phyloP scores from a whole-genome alignment of 2,797 vertebrate species.

The Natrix natrix region DNA sequence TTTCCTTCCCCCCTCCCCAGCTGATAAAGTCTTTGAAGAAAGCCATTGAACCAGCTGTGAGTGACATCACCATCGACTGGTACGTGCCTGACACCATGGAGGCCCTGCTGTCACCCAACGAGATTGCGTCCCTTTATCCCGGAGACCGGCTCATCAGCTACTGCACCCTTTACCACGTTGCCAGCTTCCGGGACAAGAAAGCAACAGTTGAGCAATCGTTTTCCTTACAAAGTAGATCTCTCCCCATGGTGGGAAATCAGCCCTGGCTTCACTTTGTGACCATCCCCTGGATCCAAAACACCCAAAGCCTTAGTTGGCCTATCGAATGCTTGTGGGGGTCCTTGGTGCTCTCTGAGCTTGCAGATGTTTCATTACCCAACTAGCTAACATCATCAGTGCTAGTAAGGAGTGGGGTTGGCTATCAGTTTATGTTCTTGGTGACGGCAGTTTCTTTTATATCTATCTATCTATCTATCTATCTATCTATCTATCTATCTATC shows the following conservation, averaged over 20 bases:
- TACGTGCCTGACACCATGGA: constrained; percentile 94
- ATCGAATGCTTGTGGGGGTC: neutral
- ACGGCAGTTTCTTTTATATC: no score
- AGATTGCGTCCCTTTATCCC: constrained; percentile 90
- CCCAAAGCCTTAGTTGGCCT: neutral
- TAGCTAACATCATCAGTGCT: neutral
- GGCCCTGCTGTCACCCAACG: constrained; percentile 92
- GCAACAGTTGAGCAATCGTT: constrained; percentile 54
- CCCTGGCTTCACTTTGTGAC: neutral
- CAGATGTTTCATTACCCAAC: neutral
- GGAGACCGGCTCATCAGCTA: constrained; percentile 89
- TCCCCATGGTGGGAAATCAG: neutral
- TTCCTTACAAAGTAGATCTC: neutral
- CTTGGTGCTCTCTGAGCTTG: neutral
- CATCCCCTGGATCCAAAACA: neutral
- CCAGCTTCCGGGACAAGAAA: constrained; percentile 77
- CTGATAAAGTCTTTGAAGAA: constrained; percentile 93
- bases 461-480: no score
- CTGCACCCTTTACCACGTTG: constrained; percentile 88
- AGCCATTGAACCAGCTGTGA: constrained; percentile 91
- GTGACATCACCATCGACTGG: constrained; percentile 96
- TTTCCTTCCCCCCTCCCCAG: constrained; percentile 63
- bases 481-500: no score
- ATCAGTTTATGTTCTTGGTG: neutral
- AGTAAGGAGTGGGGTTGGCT: neutral